Conservation (phyloP, 2,113 vertebrate species). For the Atlantisia rogersi region DNA sequence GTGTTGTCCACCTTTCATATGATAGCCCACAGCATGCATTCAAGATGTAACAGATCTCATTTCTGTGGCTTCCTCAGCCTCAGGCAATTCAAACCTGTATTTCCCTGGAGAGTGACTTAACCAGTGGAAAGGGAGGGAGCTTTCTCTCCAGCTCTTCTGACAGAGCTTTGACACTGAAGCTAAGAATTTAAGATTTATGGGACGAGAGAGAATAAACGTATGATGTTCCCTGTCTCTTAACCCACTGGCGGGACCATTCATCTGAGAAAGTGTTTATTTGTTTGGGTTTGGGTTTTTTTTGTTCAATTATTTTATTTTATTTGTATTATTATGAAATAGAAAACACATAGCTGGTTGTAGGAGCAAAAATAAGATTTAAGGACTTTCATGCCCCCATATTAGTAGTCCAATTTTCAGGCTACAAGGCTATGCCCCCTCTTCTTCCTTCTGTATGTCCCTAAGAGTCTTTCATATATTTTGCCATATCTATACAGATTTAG, state of each 20-base stretch:
- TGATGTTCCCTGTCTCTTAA: not conserved
- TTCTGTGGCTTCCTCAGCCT: constrained; percentile 37
- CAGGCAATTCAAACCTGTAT: constrained; percentile 7
- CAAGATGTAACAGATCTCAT: constrained; percentile 13
- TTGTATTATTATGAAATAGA: not conserved
- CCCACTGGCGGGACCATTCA: not conserved
- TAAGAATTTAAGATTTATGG: not conserved
- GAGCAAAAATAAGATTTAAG: not conserved
- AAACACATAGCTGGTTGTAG: not conserved
- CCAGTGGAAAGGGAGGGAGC: not conserved
- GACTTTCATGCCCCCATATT: not conserved
- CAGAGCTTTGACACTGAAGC: not conserved
- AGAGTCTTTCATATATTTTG: not conserved
- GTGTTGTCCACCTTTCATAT: constrained; percentile 21
- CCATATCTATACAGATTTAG: not conserved
- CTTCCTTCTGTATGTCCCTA: not conserved
- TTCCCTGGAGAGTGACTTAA: not conserved
- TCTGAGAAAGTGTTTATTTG: not conserved
- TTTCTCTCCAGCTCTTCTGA: not conserved
- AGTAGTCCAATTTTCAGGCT: not conserved
- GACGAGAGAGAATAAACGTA: not conserved
- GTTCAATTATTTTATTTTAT: not conserved
- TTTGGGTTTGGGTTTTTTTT: not conserved
- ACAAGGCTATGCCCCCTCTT: not conserved
- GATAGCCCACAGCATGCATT: constrained; percentile 7